A percentile compares a stretch with the other conserved stretches of the same genome.
phyloP scores from a whole-genome alignment of 2,797 vertebrate genomes.

The Tauraco hartlaubi region DNA sequence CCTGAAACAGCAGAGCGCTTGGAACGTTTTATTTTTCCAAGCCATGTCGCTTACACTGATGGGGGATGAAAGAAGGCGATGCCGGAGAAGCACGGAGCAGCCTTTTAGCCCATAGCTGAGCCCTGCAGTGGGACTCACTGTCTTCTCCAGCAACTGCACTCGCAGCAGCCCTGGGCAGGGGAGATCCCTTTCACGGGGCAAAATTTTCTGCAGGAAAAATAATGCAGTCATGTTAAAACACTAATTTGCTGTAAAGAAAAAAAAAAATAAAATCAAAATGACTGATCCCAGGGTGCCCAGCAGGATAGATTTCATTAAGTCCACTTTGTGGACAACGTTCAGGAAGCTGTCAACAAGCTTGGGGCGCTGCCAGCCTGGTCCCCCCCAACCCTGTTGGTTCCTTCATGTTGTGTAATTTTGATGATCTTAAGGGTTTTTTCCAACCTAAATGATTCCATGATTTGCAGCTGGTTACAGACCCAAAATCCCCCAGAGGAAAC shows the following conservation, averaged over 20 bases:
- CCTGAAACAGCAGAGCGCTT: neutral
- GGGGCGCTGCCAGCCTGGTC: neutral
- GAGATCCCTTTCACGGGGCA: neutral
- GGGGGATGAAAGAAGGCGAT: neutral
- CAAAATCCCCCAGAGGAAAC: neutral
- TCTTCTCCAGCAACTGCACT: neutral
- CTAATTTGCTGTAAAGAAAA: neutral
- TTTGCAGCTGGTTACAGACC: neutral
- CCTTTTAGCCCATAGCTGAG: neutral
- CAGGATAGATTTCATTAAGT: neutral
- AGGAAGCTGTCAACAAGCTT: neutral
- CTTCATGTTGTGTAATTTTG: neutral
- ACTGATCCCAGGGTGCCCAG: neutral
- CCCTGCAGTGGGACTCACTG: neutral
- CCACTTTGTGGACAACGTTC: neutral
- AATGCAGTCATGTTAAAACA: neutral
- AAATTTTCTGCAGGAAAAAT: neutral
- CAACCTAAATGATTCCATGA: neutral
- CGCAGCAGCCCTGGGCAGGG: neutral
- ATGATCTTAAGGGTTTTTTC: neutral
- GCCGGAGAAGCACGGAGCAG: neutral
- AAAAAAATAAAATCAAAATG: neutral
- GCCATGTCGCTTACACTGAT: accelerated
- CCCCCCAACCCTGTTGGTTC: neutral
- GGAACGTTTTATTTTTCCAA: neutral